A percentile compares a stretch with the other conserved stretches of the same genome.
Evolutionary conservation across 2,888 invertebrate species (phyloP).

Genomic region (Parnassius glacialis): DNA sequence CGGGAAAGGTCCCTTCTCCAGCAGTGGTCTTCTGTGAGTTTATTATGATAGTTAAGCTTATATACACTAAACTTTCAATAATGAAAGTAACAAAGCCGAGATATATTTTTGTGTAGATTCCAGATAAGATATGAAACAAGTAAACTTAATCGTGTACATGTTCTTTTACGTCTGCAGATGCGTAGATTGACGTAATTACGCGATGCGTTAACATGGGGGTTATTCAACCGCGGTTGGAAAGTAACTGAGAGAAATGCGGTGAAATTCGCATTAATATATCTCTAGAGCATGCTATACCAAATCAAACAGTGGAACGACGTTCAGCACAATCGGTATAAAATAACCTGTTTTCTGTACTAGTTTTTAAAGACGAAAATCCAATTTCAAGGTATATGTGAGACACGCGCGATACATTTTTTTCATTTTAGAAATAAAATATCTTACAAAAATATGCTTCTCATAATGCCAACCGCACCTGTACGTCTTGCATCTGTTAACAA

Average conservation of each 20-base stretch:
- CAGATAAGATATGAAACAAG: not conserved
- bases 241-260: constrained; percentile 67
- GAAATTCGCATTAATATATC: constrained; percentile 63
- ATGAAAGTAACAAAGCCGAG: not conserved
- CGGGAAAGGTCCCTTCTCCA: too few relatives aligned
- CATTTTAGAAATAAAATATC: too few relatives aligned
- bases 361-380: constrained; percentile 4
- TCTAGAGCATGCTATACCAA: constrained; percentile 54
- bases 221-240: constrained; percentile 72
- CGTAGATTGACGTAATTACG: constrained; percentile 50
- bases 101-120: not conserved
- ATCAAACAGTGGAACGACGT: constrained; percentile 47
- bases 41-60: too few relatives aligned
- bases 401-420: too few relatives aligned
- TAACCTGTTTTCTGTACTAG: constrained; percentile 7
- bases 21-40: too few relatives aligned
- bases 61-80: too few relatives aligned
- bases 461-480: too few relatives aligned
- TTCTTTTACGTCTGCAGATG: constrained; percentile 20
- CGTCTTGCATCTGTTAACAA: too few relatives aligned
- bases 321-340: constrained; percentile 1
- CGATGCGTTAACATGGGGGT: constrained; percentile 58
- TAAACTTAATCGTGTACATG: constrained; percentile 26
- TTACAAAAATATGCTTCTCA: too few relatives aligned
- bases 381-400: not conserved